These are phyloP conservation scores for Ailuropoda melanoleuca DNA, from an alignment of 2,113 vertebrate genomes.

Conservation along the genomic window DNA sequence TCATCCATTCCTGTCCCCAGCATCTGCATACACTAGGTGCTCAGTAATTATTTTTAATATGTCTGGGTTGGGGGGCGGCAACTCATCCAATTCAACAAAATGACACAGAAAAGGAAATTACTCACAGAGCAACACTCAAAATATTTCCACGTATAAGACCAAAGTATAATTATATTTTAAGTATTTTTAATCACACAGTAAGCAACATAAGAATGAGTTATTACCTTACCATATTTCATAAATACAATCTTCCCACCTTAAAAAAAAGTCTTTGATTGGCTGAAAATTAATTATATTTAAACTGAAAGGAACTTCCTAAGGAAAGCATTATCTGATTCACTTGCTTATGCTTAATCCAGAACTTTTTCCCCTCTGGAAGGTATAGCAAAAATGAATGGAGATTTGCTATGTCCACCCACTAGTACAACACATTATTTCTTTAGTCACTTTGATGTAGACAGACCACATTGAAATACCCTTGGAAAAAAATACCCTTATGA, in stretches of 20 bases:
- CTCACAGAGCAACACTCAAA: background rate
- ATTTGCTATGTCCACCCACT: background rate
- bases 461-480: background rate
- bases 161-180: conserved; percentile 8
- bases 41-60: background rate
- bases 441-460: background rate
- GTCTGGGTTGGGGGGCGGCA: background rate
- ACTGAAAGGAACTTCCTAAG: background rate
- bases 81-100: background rate
- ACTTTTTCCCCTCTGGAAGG: background rate
- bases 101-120: background rate
- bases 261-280: conserved; percentile 14
- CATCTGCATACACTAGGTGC: background rate
- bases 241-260: conserved; percentile 8
- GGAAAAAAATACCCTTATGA: conserved; percentile 50
- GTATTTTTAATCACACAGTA: background rate
- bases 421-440: background rate
- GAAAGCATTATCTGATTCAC: background rate
- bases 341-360: background rate
- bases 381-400: background rate
- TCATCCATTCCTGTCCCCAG: background rate
- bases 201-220: background rate
- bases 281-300: conserved; percentile 37
- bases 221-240: background rate
- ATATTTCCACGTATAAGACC: background rate